Evolutionary conservation across 2,113 vertebrate genomes (phyloP).

Genomic region (Fulica atra): DNA sequence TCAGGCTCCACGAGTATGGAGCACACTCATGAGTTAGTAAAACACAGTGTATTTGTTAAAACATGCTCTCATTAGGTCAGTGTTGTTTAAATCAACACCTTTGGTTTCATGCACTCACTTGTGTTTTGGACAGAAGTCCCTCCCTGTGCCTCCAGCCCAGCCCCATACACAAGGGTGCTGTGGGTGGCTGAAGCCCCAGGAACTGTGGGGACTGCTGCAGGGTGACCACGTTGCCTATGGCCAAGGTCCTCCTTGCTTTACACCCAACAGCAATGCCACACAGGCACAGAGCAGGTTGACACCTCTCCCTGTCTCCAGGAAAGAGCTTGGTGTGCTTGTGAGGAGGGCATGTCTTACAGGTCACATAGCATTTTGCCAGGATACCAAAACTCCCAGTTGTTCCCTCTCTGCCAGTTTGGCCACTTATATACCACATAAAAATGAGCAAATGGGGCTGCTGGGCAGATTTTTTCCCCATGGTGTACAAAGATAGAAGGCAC

Average conservation of each 20-base stretch:
- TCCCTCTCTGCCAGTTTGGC: background rate
- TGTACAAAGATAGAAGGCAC: background rate
- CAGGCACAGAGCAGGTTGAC: accelerated
- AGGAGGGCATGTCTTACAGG: background rate
- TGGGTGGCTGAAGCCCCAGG: accelerated
- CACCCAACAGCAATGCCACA: accelerated
- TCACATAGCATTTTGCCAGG: background rate
- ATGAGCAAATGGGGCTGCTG: background rate
- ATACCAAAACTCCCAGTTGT: background rate
- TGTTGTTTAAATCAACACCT: background rate
- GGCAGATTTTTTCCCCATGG: background rate
- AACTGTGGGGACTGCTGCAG: accelerated
- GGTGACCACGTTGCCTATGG: accelerated
- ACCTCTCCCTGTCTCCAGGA: background rate
- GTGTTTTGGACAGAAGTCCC: background rate
- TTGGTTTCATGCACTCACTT: background rate
- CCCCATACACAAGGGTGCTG: background rate
- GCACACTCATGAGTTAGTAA: background rate
- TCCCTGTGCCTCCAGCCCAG: background rate
- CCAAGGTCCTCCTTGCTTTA: background rate
- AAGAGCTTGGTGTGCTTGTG: accelerated
- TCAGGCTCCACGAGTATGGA: background rate
- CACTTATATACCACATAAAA: accelerated
- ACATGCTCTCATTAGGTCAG: background rate
- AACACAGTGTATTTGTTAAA: background rate